These are phyloP conservation scores for Zaprionus inermis DNA, from an alignment of 1,140 invertebrate species.

Conservation along the genomic window DNA sequence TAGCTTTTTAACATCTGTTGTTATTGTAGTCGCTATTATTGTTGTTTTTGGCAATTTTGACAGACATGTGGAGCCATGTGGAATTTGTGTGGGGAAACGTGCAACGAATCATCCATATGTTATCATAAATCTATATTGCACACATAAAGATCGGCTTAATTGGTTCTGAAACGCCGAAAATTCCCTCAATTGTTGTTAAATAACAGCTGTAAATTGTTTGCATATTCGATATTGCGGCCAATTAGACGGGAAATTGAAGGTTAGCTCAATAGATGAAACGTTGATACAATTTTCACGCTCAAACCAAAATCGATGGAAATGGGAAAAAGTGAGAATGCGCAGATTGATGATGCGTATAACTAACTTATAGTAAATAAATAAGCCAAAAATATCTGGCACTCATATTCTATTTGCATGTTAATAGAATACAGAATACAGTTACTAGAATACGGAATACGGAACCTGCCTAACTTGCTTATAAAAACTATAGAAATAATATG, in stretches of 20 bases:
- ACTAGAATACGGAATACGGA: too few relatives aligned
- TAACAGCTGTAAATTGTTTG: conserved; percentile 41
- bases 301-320: background rate
- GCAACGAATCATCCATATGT: conserved; percentile 55
- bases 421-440: too few relatives aligned
- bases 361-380: too few relatives aligned
- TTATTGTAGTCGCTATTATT: conserved; percentile 65
- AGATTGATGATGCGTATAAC: background rate
- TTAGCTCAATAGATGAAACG: conserved; percentile 22
- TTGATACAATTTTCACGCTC: background rate
- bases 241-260: conserved; percentile 40
- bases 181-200: conserved; percentile 36
- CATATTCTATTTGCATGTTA: too few relatives aligned
- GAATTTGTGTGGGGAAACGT: conserved; percentile 47
- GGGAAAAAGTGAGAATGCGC: background rate
- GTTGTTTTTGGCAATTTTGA: conserved; percentile 62
- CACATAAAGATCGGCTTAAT: conserved; percentile 42
- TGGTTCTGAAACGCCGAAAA: conserved; percentile 33
- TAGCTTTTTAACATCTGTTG: conserved; percentile 69
- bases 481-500: too few relatives aligned
- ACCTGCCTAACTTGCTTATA: too few relatives aligned
- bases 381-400: too few relatives aligned
- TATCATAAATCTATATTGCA: conserved; percentile 57
- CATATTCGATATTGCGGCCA: conserved; percentile 28
- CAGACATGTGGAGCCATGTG: conserved; percentile 59